Conservation (phyloP, 2,113 vertebrate species). For the Boulengeromyrus knoepffleri region DNA sequence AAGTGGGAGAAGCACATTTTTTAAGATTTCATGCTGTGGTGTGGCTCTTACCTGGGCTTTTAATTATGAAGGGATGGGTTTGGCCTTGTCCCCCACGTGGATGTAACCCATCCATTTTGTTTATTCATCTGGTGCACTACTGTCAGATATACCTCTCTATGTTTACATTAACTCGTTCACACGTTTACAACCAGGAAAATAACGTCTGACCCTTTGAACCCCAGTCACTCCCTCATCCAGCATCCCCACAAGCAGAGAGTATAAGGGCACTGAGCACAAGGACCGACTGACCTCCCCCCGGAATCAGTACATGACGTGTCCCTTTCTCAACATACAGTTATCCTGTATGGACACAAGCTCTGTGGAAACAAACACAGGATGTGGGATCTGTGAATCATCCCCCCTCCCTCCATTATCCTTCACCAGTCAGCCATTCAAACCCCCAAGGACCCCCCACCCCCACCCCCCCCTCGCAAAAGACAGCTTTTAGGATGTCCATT, state of each 20-base stretch:
- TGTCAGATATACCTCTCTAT: background rate
- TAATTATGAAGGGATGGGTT: background rate
- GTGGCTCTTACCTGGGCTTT: background rate
- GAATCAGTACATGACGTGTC: background rate
- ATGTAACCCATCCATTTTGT: background rate
- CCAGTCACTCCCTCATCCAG: background rate
- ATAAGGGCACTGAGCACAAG: background rate
- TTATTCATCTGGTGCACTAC: background rate
- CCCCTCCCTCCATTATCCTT: constrained; percentile 22
- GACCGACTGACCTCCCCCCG: background rate
- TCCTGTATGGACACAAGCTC: background rate
- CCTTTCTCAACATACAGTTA: background rate
- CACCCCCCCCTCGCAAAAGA: background rate
- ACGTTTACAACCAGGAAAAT: background rate
- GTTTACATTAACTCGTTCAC: background rate
- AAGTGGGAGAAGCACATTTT: background rate
- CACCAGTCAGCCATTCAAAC: background rate
- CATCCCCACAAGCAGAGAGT: background rate
- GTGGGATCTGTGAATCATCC: background rate
- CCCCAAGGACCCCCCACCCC: too few relatives aligned
- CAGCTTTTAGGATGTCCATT: constrained; percentile 2
- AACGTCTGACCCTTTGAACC: background rate
- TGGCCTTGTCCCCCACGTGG: background rate
- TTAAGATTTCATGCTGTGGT: background rate
- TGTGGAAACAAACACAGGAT: constrained; percentile 26